Evolutionary conservation across 2,888 invertebrate genomes (phyloP), one percentile per base, ranked within the genome.

Genomic region (Apamea monoglypha): DNA sequence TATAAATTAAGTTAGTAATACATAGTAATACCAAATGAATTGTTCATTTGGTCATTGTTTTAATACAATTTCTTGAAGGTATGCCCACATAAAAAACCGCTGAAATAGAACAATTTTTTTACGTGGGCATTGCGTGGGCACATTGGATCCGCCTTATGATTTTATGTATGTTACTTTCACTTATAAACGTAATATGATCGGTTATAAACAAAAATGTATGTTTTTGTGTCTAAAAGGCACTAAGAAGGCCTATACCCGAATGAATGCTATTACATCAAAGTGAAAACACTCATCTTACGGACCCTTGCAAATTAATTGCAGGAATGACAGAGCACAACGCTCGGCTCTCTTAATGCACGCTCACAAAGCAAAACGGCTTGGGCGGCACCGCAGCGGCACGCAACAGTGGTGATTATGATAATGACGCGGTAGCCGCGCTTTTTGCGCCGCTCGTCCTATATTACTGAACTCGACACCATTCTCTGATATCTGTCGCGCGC

Each of bases 321-420:
- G 87, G 94, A 95, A 96, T 95, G 96, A 96, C 95, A 95, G 95
- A 96, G 96, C 96, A 95, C 95, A 95, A 94, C 94, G 93, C 93
- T 93, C 92, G 91, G 93, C 93, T 94, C 95, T 95, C 95, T 96
- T 96, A 96, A 96, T 96, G 96, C 94, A 94, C 94, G 94, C 91
- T 95, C 95, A 96, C 96, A 96, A 96, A 96, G 96, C 95, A 95
- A 95, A 94, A 95, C 95, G 94, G 94, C 94, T 94, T 94, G 95
- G 95, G 96, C 95, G 95, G 94, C 94, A 90, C 92, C 94, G 93
- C 91, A 92, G 93, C 93, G 94, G 93, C 95, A 95, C 94, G 95
- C 95, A 94, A 95, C 94, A 92, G 91, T 93, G 95, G 96, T 96
- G 96, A 96, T 96, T 96, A 96, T 97, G 95, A 96, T 96, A 97